Evolutionary conservation across 2,113 vertebrate species (phyloP), one percentile per base, ranked within the genome.

Genomic region (Brachypodius melanocephalos): DNA sequence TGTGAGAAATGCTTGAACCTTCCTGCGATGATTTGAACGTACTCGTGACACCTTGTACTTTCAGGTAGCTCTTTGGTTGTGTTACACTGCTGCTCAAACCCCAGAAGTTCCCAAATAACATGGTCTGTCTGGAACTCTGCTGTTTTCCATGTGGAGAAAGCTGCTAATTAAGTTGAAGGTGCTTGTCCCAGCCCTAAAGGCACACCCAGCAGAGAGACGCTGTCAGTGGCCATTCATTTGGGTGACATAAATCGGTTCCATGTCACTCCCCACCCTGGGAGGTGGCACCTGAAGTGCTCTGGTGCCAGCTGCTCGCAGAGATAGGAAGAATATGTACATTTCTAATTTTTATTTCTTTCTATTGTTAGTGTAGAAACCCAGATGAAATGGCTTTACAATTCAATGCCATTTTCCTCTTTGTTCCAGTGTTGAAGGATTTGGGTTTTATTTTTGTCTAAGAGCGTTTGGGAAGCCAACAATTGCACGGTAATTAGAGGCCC

Each of bases 141-240:
- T 69, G 77, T 40, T 76, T 63, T 40, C 65, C 73, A 38, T 20
- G 32, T 75, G 49, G 36, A 49, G 36, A 54, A 46, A 75, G 69
- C 66, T 74, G 78, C 55, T 88, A 43, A 94, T 76, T 22, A 73
- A 71, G 29, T 48, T 31, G 59, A 2, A 3, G 1, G 54, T 48
- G 79, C 59, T 19, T 28, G 72, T 75, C 85, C 85, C 65, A 32
- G 88, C 75, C 84, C 28, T 59, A 25, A 55, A 40, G 24, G 19
- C 1, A 0, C 4, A 11, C 69, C 34, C 3, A 12, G 68, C 12
- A 65, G 5, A 63, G 2, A 55, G 10, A 4, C 2, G 0, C 82
- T 92, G 90, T 18, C 90, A 74, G 13, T 63, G 89, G 43, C 4
- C 66, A 66, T 26, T 29, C 76, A 52, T 58, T 77, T 45, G 46